These are phyloP conservation scores for Drosophila hamatofila DNA, from an alignment of 2,888 invertebrate genomes.

Conservation along the genomic window DNA sequence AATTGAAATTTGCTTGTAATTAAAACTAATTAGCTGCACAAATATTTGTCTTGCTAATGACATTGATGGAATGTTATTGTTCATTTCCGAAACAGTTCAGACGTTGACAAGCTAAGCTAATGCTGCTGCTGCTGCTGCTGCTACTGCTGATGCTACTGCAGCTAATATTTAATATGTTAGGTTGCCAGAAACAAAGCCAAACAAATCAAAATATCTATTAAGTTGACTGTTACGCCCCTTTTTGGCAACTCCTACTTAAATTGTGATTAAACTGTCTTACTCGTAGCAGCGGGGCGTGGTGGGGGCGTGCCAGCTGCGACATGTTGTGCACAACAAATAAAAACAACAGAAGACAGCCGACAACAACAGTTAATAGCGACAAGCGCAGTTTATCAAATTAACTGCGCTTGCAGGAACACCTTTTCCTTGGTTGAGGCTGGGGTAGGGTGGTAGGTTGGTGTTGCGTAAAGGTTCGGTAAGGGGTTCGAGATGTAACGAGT, in stretches of 20 bases:
- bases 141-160: background rate
- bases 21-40: slow-evolving; percentile 68
- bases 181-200: slow-evolving; percentile 3
- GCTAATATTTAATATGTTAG: slow-evolving; percentile 5
- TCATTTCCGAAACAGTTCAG: slow-evolving; percentile 14
- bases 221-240: slow-evolving; percentile 3
- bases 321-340: slow-evolving; percentile 55
- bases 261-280: slow-evolving; percentile 58
- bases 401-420: slow-evolving; percentile 43
- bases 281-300: background rate
- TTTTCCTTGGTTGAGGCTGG: slow-evolving; percentile 16
- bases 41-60: slow-evolving; percentile 70
- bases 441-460: slow-evolving; percentile 7
- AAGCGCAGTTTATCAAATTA: slow-evolving; percentile 79
- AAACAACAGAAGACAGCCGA: slow-evolving; percentile 41
- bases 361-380: slow-evolving; percentile 72
- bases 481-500: slow-evolving; percentile 51
- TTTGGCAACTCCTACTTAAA: slow-evolving; percentile 26
- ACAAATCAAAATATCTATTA: slow-evolving; percentile 24
- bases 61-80: slow-evolving; percentile 62
- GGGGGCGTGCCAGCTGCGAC: slow-evolving; percentile 42
- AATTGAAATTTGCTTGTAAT: slow-evolving; percentile 49
- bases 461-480: slow-evolving; percentile 2
- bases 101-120: background rate
- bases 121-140: background rate